Percentiles rank a stretch among this genome's conserved stretches.
phyloP scores from a whole-genome alignment of 2,888 invertebrate species.

The Tillus elongatus region DNA sequence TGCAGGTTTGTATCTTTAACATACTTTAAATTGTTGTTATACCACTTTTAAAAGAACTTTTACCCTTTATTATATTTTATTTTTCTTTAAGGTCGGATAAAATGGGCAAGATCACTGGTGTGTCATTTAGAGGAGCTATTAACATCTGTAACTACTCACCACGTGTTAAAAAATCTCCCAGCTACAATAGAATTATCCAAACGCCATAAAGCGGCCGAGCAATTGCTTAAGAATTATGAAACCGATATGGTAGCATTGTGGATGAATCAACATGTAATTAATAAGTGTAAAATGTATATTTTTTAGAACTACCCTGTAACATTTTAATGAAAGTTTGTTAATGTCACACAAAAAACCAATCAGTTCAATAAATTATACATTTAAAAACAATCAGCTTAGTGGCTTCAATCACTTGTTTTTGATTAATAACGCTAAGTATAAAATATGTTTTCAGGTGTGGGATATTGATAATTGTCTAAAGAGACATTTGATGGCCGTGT shows the following conservation, averaged over 20 bases:
- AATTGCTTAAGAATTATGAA: constrained; percentile 65
- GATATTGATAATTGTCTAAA: constrained; percentile 56
- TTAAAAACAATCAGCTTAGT: no score
- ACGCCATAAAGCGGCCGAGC: constrained; percentile 65
- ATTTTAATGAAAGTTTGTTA: no score
- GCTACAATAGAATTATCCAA: constrained; percentile 65
- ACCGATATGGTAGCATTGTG: constrained; percentile 71
- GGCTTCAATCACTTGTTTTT: no score
- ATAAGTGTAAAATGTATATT: no score
- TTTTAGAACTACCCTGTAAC: no score
- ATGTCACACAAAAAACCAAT: no score
- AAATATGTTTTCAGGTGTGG: constrained; percentile 50
- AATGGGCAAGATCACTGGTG: constrained; percentile 75
- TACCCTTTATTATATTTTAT: constrained; percentile 4
- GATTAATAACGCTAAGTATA: no score
- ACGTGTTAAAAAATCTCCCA: constrained; percentile 60
- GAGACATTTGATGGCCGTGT: constrained; percentile 53
- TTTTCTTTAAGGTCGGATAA: constrained; percentile 52
- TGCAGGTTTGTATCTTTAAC: constrained; percentile 56
- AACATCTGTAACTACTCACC: constrained; percentile 67
- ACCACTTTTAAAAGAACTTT: not conserved
- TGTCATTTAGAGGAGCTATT: constrained; percentile 77
- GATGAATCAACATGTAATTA: constrained; percentile 72
- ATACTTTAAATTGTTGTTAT: not conserved
- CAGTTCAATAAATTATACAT: no score